These are phyloP conservation scores for Rhorus exstirpatorius DNA, from an alignment of 2,888 invertebrate genomes.

Conservation along the genomic window DNA sequence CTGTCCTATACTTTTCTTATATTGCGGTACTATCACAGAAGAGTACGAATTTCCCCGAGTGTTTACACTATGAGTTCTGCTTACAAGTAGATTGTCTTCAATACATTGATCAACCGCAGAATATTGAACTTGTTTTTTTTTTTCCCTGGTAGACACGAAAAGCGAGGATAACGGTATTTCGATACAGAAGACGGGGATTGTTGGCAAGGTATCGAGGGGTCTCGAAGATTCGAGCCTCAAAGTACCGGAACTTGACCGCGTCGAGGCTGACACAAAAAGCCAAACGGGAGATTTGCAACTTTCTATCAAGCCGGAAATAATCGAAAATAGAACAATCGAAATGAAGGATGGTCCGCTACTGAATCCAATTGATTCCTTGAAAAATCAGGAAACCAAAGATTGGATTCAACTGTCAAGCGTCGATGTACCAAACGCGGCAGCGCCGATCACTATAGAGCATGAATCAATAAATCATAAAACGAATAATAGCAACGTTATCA, in stretches of 20 bases:
- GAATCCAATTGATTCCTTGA: conserved; percentile 67
- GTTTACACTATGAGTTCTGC: too few relatives aligned
- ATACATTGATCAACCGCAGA: too few relatives aligned
- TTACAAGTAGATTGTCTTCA: too few relatives aligned
- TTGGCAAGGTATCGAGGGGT: conserved; percentile 56
- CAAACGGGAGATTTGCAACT: conserved; percentile 33
- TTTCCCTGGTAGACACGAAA: conserved; percentile 77
- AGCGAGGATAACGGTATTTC: conserved; percentile 80
- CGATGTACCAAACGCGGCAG: conserved; percentile 31
- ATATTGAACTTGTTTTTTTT: conserved; percentile 25
- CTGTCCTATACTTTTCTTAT: too few relatives aligned
- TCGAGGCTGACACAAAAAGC: conserved; percentile 29
- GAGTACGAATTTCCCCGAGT: too few relatives aligned
- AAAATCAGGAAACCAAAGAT: conserved; percentile 69
- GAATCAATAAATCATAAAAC: conserved; percentile 41
- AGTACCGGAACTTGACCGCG: conserved; percentile 58
- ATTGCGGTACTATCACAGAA: too few relatives aligned
- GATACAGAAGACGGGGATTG: conserved; percentile 76
- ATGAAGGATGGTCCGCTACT: conserved; percentile 68
- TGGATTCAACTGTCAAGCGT: conserved; percentile 68
- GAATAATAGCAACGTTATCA: conserved; percentile 35
- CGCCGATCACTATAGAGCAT: conserved; percentile 41
- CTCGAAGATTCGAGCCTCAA: conserved; percentile 70
- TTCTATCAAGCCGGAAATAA: conserved; percentile 61
- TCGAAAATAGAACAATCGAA: conserved; percentile 53